Percentiles rank a stretch among this genome's conserved stretches.
Evolutionary conservation across 2,797 vertebrate species (phyloP).

Genomic region (Adrianichthys oophorus): DNA sequence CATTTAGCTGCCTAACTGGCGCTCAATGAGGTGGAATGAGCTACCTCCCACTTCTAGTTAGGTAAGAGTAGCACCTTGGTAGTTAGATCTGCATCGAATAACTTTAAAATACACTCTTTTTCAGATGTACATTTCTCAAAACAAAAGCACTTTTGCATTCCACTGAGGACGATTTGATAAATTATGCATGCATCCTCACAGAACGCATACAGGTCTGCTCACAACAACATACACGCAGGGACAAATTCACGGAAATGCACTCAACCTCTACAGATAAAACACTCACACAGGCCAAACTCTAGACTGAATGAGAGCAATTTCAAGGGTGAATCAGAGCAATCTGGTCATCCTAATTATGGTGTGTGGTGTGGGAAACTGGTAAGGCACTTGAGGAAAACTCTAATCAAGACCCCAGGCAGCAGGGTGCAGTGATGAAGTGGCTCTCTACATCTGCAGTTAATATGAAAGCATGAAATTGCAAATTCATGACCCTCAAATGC

Average conservation of each 20-base stretch:
- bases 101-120: no score
- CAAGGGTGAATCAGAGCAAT: slow-evolving; percentile 38
- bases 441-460: slow-evolving; percentile 43
- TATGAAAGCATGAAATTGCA: slow-evolving; percentile 45
- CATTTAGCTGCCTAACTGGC: no score
- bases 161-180: not conserved
- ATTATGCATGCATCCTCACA: not conserved
- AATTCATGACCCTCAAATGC: slow-evolving; percentile 48
- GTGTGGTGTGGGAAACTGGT: slow-evolving; percentile 25
- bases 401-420: slow-evolving; percentile 52
- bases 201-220: not conserved
- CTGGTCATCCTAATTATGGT: slow-evolving; percentile 58
- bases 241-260: slow-evolving; percentile 5
- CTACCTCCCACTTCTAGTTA: no score
- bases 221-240: not conserved
- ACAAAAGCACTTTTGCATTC: not conserved
- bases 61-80: no score
- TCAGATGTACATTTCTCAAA: not conserved
- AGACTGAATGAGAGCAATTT: slow-evolving; percentile 29
- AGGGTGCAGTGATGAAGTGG: slow-evolving; percentile 33
- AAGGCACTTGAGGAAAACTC: slow-evolving; percentile 38
- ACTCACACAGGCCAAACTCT: slow-evolving; percentile 7
- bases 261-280: slow-evolving; percentile 18
- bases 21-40: no score
- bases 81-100: no score